Conservation (phyloP, 2,888 invertebrate species). For the Idaea dimidiata region DNA sequence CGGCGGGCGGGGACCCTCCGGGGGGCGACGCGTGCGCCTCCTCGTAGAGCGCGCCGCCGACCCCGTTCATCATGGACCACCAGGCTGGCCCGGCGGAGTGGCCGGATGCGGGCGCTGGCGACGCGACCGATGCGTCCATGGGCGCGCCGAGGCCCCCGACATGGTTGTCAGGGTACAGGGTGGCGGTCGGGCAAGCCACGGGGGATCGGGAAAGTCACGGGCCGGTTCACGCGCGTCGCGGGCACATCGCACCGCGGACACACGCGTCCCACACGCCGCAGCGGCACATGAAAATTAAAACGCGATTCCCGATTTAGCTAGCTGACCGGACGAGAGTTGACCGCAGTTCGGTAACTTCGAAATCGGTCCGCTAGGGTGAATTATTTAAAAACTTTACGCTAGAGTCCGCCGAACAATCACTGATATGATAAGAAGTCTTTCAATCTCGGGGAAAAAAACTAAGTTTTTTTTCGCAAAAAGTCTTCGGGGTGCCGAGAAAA, state of each 20-base stretch:
- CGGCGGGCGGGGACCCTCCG: slow-evolving; percentile 83
- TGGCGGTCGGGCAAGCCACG: slow-evolving; percentile 91
- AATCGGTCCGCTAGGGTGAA: slow-evolving; percentile 33
- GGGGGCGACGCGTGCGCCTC: slow-evolving; percentile 84
- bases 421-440: slow-evolving; percentile 53
- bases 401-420: slow-evolving; percentile 52
- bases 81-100: slow-evolving; percentile 91
- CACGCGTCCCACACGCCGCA: slow-evolving; percentile 71
- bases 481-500: slow-evolving; percentile 25
- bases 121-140: slow-evolving; percentile 84
- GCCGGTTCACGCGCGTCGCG: slow-evolving; percentile 77
- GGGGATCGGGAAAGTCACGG: slow-evolving; percentile 78
- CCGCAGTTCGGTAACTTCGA: slow-evolving; percentile 50
- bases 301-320: slow-evolving; percentile 77
- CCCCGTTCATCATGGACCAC: slow-evolving; percentile 91
- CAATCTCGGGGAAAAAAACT: slow-evolving; percentile 41
- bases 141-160: slow-evolving; percentile 85
- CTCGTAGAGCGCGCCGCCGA: slow-evolving; percentile 89
- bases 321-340: slow-evolving; percentile 62
- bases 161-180: slow-evolving; percentile 90
- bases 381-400: slow-evolving; percentile 33
- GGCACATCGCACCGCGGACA: slow-evolving; percentile 77
- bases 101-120: slow-evolving; percentile 91
- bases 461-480: slow-evolving; percentile 34
- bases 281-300: slow-evolving; percentile 79